Percentiles rank a stretch among this genome's conserved stretches.
Evolutionary conservation across 2,888 invertebrate species (phyloP).

Genomic region (Caenorhabditis sp.): DNA sequence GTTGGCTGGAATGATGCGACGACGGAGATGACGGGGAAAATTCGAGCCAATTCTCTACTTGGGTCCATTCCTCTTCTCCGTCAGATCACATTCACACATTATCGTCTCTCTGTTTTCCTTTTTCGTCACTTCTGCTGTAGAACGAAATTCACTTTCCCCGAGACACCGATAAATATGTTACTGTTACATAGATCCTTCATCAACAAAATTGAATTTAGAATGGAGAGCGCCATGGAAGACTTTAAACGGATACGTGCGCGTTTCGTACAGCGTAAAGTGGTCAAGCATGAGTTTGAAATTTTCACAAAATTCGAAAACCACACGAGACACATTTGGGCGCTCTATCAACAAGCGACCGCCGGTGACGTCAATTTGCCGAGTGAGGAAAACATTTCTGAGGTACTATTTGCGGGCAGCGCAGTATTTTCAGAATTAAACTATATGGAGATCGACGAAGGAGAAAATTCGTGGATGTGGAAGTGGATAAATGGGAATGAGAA

Average conservation of each 20-base stretch:
- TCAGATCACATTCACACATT: neutral
- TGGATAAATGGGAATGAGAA: slow-evolving; percentile 72
- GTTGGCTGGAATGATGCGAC: slow-evolving; percentile 37
- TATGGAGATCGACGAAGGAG: slow-evolving; percentile 70
- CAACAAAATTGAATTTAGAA: neutral
- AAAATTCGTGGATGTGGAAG: slow-evolving; percentile 72
- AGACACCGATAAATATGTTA: slow-evolving; percentile 31
- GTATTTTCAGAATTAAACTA: slow-evolving; percentile 66
- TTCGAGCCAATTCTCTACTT: slow-evolving; percentile 44
- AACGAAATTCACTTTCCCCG: neutral
- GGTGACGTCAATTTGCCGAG: slow-evolving; percentile 72
- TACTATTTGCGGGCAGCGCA: neutral
- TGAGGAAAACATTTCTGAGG: too few relatives aligned
- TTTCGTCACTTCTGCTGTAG: slow-evolving; percentile 5
- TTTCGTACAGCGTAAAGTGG: slow-evolving; percentile 59
- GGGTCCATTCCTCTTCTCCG: slow-evolving; percentile 1
- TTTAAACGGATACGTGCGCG: slow-evolving; percentile 61
- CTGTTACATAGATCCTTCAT: slow-evolving; percentile 3
- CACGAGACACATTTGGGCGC: slow-evolving; percentile 65
- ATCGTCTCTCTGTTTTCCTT: too few relatives aligned
- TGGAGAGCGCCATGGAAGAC: slow-evolving; percentile 39
- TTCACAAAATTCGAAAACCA: slow-evolving; percentile 67
- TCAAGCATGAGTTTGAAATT: slow-evolving; percentile 67
- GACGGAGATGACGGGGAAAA: slow-evolving; percentile 33
- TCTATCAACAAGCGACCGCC: slow-evolving; percentile 68